These are phyloP conservation scores for Cephus cinctus DNA, from an alignment of 1,140 invertebrate genomes.

Conservation along the genomic window DNA sequence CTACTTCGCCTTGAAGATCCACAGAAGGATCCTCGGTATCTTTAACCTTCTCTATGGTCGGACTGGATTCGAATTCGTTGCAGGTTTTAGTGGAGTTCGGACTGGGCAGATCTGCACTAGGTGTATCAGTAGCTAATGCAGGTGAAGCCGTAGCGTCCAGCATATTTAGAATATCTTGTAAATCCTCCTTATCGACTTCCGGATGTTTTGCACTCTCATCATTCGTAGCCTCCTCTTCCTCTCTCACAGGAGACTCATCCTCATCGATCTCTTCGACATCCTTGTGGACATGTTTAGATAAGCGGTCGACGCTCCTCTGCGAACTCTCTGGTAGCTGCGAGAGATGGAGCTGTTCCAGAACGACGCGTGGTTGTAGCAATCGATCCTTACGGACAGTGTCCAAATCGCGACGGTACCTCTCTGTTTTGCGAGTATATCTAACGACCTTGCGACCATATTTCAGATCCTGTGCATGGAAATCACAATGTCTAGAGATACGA, in stretches of 20 bases:
- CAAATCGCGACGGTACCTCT: too few relatives aligned
- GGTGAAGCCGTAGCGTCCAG: slow-evolving; percentile 38
- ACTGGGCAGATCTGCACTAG: slow-evolving; percentile 28
- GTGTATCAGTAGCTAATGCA: slow-evolving; percentile 33
- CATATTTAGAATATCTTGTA: slow-evolving; percentile 42
- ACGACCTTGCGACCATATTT: too few relatives aligned
- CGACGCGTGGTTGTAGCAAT: slow-evolving; percentile 45
- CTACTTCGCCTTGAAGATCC: too few relatives aligned
- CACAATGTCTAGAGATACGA: too few relatives aligned
- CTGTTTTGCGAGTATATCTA: too few relatives aligned
- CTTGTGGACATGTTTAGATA: too few relatives aligned
- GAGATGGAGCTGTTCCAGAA: slow-evolving; percentile 46
- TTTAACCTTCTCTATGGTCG: too few relatives aligned
- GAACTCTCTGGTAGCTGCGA: slow-evolving; percentile 22
- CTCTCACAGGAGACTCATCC: too few relatives aligned
- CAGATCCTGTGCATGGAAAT: too few relatives aligned
- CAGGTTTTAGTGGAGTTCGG: slow-evolving; percentile 30
- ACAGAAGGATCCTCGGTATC: too few relatives aligned
- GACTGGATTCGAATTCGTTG: background rate
- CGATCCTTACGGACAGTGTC: slow-evolving; percentile 40
- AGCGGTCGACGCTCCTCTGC: too few relatives aligned
- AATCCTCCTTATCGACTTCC: slow-evolving; percentile 6
- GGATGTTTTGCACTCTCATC: slow-evolving; percentile 11
- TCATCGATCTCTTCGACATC: slow-evolving; percentile 4
- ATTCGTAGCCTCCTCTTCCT: slow-evolving; percentile 15